Percentiles rank a stretch among this genome's conserved stretches.
Evolutionary conservation across 2,113 vertebrate species (phyloP).

Genomic region (Brachirus orientalis): DNA sequence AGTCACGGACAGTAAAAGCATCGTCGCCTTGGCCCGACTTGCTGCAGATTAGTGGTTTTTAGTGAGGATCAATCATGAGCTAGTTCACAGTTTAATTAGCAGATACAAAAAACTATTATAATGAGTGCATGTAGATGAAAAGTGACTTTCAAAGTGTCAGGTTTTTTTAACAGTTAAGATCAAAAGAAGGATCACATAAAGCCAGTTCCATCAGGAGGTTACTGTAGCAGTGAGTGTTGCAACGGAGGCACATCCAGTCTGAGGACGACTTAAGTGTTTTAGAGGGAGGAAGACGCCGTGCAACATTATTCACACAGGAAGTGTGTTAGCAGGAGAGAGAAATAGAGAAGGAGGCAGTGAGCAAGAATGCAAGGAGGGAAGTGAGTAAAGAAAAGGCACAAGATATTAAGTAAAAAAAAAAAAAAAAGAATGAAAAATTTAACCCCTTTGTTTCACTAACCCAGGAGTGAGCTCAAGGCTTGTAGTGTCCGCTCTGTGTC

Average conservation of each 20-base stretch:
- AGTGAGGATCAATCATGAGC: slow-evolving; percentile 29
- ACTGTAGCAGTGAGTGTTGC: neutral
- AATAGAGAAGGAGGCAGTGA: neutral
- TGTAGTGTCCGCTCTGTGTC: slow-evolving; percentile 4
- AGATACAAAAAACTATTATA: neutral
- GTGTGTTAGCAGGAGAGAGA: slow-evolving; percentile 16
- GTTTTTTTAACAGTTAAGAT: slow-evolving; percentile 36
- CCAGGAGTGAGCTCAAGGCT: slow-evolving; percentile 34
- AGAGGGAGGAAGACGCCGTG: slow-evolving; percentile 37
- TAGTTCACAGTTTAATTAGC: slow-evolving; percentile 3
- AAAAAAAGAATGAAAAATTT: neutral
- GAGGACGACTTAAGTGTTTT: slow-evolving; percentile 5
- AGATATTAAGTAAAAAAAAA: slow-evolving; percentile 41
- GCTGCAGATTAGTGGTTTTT: slow-evolving; percentile 13
- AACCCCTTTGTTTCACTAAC: slow-evolving; percentile 40
- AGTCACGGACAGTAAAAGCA: slow-evolving; percentile 8
- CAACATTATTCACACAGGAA: slow-evolving; percentile 13
- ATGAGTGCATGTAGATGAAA: slow-evolving; percentile 6
- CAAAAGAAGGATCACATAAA: neutral
- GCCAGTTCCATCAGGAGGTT: neutral
- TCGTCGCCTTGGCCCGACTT: slow-evolving; percentile 13
- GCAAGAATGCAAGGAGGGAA: neutral
- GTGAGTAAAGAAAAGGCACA: slow-evolving; percentile 63
- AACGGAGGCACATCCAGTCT: slow-evolving; percentile 1
- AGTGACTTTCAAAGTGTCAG: slow-evolving; percentile 35